Base-by-base conservation (phyloP, 2,113 vertebrate species). In the Zootoca vivipara region DNA sequence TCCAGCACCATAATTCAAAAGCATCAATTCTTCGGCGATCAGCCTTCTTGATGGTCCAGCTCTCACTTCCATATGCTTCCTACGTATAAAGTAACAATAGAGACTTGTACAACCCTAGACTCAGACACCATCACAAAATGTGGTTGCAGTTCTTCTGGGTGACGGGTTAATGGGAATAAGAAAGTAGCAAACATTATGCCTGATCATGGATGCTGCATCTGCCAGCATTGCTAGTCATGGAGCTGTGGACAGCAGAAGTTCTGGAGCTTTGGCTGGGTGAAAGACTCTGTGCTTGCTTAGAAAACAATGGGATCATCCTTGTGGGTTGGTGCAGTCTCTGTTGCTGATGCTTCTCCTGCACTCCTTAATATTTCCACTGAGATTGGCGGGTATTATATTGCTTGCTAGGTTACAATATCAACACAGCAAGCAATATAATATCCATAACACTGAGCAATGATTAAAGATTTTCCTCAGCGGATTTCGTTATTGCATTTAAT, bases 401-500 rank as follows among this genome's bases (percentile, higher is more conserved):
- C 82, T 22, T 70, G 40, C 65, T 38, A n/a, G 65, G 82, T 83
- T 22, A n/a, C 28, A 46, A 46, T 70, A 52, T n/a, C 22, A 83
- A 46, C 40, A 83, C 65, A 70, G 8, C 1, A 33, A 52, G 65
- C 26, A 40, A 83, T 42, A 69, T n/a, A 83, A 70, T 46, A 69
- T 83, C 65, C 30, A 3, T 70, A n/a, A 42, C 38, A n/a, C 18
- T 30, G 65, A 46, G 15, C 28, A 83, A 5, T 83, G 65, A 70
- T 83, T 46, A 69, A 70, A 70, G 26, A n/a, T 46, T 83, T 67
- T 65, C 64, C 82, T 69, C 64, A 30, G 16, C n/a, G 65, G 40
- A 28, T 2, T 92, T 90, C 78, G 93, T 87, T 92, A 35, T 22
- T 67, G 35, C 56, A n/a, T 91, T 92, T 82, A 74, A n/a, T 18